Evolutionary conservation across 1,140 invertebrate species (phyloP), one percentile per base, ranked within the genome.

Genomic region (Drosophila setifemur): DNA sequence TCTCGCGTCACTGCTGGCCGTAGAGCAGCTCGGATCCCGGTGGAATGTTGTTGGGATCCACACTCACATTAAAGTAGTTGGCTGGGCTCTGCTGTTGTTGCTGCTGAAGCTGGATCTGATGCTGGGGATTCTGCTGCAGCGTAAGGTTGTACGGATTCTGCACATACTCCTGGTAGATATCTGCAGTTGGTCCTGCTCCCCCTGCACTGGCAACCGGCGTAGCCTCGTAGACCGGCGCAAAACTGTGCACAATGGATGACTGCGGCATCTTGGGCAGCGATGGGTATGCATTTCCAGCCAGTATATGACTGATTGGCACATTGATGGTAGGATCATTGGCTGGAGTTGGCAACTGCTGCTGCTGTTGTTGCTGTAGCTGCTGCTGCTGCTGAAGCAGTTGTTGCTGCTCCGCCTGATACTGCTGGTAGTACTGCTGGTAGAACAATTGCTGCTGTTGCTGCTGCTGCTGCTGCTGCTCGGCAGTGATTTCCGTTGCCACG

Each of bases 21-120:
- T 92, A 94, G 3, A 93, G 82, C 47, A 92, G 91, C 54, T 94
- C 93, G 0, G 93, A 93, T 7, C 93, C 93, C 0, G 92, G 92
- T 16, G 91, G 91, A 47, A 92, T 90, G 19, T 66, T 69, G 49
- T 90, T 91, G 12, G 91, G 91, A 45, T 91, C 91, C 0, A 91
- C 90, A 35, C 61, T 89, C 0, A 58, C 57, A 39, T 91, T 91
- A 73, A 94, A 94, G 72, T 94, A 94, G 78, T 92, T 85, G 35
- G 82, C 81, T 89, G 60, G 85, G 61, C 70, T 64, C 12, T 45
- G 53, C 2, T 44, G 43, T 23, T 58, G 25, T 8, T 40, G 52
- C 16, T 44, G 42, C 25, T 47, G 60, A 7, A 47, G 60, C 28
- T 61, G 60, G n/a, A 45, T 53, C 19, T 61, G 52, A n/a, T 72